A percentile compares a stretch with the other conserved stretches of the same genome.
phyloP scores from a whole-genome alignment of 2,888 invertebrate genomes.

The Meiosimyza decipiens region DNA sequence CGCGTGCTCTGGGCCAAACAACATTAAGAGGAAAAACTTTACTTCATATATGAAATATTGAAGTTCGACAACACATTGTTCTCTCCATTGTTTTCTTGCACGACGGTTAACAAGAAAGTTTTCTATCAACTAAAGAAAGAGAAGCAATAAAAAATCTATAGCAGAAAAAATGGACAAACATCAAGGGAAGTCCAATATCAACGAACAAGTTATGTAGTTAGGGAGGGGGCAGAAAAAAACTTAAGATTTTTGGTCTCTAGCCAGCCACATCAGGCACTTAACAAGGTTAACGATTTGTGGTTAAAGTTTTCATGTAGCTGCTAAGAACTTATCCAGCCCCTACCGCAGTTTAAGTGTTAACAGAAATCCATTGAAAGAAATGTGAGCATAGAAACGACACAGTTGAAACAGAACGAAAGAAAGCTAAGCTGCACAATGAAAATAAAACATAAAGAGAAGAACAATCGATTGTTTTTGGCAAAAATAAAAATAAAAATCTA shows the following conservation, averaged over 20 bases:
- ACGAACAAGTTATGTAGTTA: background rate
- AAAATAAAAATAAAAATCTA: constrained; percentile 49
- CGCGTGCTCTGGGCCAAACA: constrained; percentile 28
- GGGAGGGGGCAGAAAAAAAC: background rate
- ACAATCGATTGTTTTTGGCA: constrained; percentile 37
- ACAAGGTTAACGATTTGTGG: constrained; percentile 60
- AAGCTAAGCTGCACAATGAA: constrained; percentile 54
- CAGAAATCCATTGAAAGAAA: background rate
- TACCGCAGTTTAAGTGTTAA: constrained; percentile 49
- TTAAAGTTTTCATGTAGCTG: constrained; percentile 30
- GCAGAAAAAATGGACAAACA: constrained; percentile 16
- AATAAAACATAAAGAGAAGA: constrained; percentile 51
- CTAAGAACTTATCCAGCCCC: constrained; percentile 3
- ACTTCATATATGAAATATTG: constrained; percentile 12
- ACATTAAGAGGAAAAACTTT: background rate
- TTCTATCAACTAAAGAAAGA: background rate
- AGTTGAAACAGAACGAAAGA: background rate
- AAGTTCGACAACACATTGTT: background rate
- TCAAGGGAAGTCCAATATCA: constrained; percentile 20
- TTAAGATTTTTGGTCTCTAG: background rate
- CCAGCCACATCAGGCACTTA: constrained; percentile 45
- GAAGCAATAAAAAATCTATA: background rate
- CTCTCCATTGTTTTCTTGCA: constrained; percentile 11
- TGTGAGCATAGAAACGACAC: constrained; percentile 33
- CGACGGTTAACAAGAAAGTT: constrained; percentile 14